These are phyloP conservation scores for Sminthopsis crassicaudata DNA, from an alignment of 2,113 vertebrate species.

Conservation along the genomic window DNA sequence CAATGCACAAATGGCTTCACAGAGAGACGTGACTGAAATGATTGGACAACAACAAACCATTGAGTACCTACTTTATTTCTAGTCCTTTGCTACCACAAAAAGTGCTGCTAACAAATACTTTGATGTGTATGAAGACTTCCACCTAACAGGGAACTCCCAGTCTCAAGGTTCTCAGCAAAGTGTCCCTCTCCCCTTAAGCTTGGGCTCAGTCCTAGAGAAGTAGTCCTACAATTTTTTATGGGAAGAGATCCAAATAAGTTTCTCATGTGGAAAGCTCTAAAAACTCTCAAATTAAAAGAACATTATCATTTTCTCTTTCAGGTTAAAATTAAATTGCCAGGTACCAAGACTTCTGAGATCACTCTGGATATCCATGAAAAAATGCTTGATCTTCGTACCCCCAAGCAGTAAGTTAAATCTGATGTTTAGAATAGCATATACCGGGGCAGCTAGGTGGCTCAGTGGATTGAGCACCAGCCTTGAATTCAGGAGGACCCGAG, in stretches of 20 bases:
- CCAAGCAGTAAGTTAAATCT: constrained; percentile 89
- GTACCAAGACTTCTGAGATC: constrained; percentile 89
- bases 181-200: constrained; percentile 39
- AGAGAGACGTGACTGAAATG: neutral
- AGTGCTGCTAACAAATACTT: neutral
- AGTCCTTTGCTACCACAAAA: neutral
- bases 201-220: constrained; percentile 46
- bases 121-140: neutral
- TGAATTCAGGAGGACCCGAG: no score
- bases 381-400: constrained; percentile 92
- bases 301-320: constrained; percentile 80
- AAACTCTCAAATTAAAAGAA: constrained; percentile 58
- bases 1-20: neutral
- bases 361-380: constrained; percentile 91
- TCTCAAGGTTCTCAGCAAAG: constrained; percentile 58
- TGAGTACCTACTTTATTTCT: neutral
- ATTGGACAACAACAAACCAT: neutral
- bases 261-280: constrained; percentile 61
- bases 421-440: neutral
- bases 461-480: no score
- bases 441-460: no score
- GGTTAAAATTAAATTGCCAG: constrained; percentile 94
- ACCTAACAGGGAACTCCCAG: neutral
- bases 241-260: neutral
- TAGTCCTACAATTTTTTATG: neutral